Conservation (phyloP, 1,140 invertebrate genomes). For the Chrysoperla carnea region DNA sequence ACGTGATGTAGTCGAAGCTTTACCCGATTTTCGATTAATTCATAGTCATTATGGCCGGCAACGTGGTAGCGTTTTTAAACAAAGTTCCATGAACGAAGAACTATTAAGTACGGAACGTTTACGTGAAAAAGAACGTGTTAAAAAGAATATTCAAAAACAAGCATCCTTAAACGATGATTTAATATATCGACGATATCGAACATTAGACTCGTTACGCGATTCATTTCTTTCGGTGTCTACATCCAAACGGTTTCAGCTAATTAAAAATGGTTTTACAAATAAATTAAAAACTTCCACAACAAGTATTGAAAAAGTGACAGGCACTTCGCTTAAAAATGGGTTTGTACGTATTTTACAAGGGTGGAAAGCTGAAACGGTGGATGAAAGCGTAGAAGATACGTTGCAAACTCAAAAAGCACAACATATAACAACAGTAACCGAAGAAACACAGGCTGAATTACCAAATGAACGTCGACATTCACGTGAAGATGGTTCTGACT, state of each 20-base stretch:
- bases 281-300: conserved; percentile 60
- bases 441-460: conserved; percentile 14
- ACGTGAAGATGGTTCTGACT: conserved; percentile 73
- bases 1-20: conserved; percentile 29
- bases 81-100: conserved; percentile 77
- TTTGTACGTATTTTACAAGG: conserved; percentile 22
- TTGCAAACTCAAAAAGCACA: conserved; percentile 22
- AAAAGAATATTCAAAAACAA: conserved; percentile 74
- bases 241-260: conserved; percentile 60
- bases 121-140: conserved; percentile 64
- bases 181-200: conserved; percentile 46
- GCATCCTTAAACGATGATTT: conserved; percentile 75
- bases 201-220: conserved; percentile 53
- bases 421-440: conserved; percentile 15
- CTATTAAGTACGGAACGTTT: conserved; percentile 67
- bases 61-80: conserved; percentile 55
- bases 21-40: conserved; percentile 35
- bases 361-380: conserved; percentile 16
- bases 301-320: conserved; percentile 61
- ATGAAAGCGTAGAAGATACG: conserved; percentile 17
- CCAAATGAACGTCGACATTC: conserved; percentile 40
- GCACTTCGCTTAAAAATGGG: conserved; percentile 24
- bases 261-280: conserved; percentile 61
- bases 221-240: conserved; percentile 52
- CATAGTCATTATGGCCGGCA: conserved; percentile 20